phyloP scores from a whole-genome alignment of 2,797 vertebrate species.

The Ispidina picta region DNA sequence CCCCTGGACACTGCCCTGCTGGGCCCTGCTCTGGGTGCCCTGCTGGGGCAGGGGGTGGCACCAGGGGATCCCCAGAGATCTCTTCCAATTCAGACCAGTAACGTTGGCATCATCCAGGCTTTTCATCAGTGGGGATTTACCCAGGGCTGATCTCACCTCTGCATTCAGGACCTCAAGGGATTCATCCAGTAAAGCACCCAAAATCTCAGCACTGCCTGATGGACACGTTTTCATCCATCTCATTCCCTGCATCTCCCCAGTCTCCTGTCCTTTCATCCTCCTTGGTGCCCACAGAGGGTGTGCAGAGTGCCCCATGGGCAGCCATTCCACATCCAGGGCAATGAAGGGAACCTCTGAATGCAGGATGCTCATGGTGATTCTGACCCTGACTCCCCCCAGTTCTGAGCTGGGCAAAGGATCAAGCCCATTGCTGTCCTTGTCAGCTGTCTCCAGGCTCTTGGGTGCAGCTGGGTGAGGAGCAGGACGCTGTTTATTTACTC shows the following conservation, averaged over 20 bases:
- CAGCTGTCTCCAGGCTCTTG: conserved; percentile 24
- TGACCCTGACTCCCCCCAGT: neutral
- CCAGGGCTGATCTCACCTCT: neutral
- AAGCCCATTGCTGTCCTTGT: conserved; percentile 8
- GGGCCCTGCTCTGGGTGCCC: no score
- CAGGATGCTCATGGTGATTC: neutral
- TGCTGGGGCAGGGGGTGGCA: no score
- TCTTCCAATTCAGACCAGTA: neutral
- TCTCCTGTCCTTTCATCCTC: neutral
- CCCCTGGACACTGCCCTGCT: neutral
- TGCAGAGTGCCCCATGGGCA: neutral
- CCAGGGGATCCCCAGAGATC: neutral
- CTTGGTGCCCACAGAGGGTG: neutral
- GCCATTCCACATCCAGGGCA: neutral
- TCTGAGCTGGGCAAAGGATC: neutral
- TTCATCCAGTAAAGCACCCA: no score
- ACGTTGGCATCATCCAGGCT: neutral
- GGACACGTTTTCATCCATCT: no score
- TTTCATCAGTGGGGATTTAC: neutral
- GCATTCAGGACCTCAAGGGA: neutral
- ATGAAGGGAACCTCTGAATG: neutral
- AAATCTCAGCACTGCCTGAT: no score
- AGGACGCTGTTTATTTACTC: neutral
- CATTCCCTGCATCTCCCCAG: neutral
- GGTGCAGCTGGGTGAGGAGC: conserved; percentile 29